These are phyloP conservation scores for Andrena praecox DNA, from an alignment of 2,888 invertebrate species.

Conservation along the genomic window DNA sequence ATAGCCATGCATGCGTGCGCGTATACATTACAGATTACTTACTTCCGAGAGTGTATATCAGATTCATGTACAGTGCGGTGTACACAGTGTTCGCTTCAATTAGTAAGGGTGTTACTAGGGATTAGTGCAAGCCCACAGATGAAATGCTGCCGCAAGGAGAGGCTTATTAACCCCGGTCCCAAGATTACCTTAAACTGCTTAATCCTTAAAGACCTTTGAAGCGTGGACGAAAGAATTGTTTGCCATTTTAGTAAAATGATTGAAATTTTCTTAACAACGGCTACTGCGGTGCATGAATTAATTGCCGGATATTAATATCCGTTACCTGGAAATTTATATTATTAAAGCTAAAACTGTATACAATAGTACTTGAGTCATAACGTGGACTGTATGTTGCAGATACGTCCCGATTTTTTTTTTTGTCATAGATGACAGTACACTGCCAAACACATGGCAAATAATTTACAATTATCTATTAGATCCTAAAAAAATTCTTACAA, in stretches of 20 bases:
- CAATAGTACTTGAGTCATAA: too few species aligned
- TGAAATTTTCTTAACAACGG: background rate
- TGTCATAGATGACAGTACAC: too few species aligned
- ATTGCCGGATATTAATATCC: background rate
- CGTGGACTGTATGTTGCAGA: too few species aligned
- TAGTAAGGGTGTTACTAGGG: conserved; percentile 38
- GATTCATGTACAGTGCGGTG: conserved; percentile 17
- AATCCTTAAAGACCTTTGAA: conserved; percentile 9
- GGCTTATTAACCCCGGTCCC: conserved; percentile 32
- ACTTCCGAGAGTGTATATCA: background rate
- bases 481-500: too few species aligned
- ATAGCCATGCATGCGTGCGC: background rate
- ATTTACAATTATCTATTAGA: too few species aligned
- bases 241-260: background rate
- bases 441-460: too few species aligned
- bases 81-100: conserved; percentile 52
- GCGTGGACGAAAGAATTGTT: background rate
- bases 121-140: conserved; percentile 24
- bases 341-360: background rate
- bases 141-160: conserved; percentile 1
- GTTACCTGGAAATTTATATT: background rate
- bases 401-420: too few species aligned
- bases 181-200: conserved; percentile 24
- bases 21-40: conserved; percentile 25
- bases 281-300: background rate